Evolutionary conservation across 1,140 invertebrate genomes (phyloP).

Genomic region (Maniola jurtina): DNA sequence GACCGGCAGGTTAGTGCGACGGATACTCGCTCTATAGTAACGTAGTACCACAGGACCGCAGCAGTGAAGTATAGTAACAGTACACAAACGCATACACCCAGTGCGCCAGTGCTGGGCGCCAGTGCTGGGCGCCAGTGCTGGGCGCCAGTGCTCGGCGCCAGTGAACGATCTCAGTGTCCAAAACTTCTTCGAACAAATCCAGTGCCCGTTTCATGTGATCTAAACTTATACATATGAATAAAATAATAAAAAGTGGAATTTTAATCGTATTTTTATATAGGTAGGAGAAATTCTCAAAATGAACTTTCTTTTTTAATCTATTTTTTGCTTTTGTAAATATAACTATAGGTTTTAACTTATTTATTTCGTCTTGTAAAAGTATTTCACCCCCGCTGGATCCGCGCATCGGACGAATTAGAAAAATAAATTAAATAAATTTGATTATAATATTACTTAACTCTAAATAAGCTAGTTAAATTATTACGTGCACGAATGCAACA

Average conservation of each 20-base stretch:
- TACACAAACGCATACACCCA: slow-evolving; percentile 29
- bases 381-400: slow-evolving; percentile 36
- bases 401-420: slow-evolving; percentile 25
- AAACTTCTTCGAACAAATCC: slow-evolving; percentile 68
- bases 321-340: slow-evolving; percentile 76
- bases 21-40: slow-evolving; percentile 24
- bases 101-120: no score
- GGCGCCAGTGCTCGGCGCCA: slow-evolving; percentile 32
- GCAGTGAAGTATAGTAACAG: slow-evolving; percentile 20
- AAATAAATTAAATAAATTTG: slow-evolving; percentile 5
- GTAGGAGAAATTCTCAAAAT: slow-evolving; percentile 66
- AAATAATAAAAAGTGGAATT: slow-evolving; percentile 56
- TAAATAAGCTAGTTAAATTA: slow-evolving; percentile 28
- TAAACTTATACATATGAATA: slow-evolving; percentile 51
- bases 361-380: slow-evolving; percentile 63
- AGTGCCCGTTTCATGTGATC: slow-evolving; percentile 74
- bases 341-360: slow-evolving; percentile 74
- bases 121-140: slow-evolving; percentile 36
- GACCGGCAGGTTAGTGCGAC: slow-evolving; percentile 41
- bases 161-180: slow-evolving; percentile 70
- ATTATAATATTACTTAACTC: slow-evolving; percentile 10
- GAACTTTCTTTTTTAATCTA: slow-evolving; percentile 55
- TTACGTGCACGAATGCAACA: slow-evolving; percentile 9
- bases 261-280: slow-evolving; percentile 73
- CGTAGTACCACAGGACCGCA: slow-evolving; percentile 13